Percentiles rank a stretch among this genome's conserved stretches.
These are phyloP conservation scores for Pollenia labialis DNA, from an alignment of 2,888 invertebrate genomes.

Conservation along the genomic window DNA sequence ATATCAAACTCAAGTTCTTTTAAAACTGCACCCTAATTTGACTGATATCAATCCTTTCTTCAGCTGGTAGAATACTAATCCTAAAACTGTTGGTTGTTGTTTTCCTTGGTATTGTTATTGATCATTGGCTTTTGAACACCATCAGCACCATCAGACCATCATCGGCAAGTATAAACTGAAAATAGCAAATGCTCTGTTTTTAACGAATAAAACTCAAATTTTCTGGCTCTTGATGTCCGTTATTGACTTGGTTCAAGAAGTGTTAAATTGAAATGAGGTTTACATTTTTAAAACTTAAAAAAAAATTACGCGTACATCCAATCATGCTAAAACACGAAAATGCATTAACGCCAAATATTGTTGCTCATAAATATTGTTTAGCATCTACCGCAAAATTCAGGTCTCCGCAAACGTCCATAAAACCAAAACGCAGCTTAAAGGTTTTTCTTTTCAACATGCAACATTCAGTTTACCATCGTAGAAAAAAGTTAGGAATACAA, in stretches of 20 bases:
- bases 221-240: slow-evolving; percentile 50
- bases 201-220: slow-evolving; percentile 9
- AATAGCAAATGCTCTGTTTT: slow-evolving; percentile 9
- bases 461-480: not conserved
- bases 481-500: slow-evolving; percentile 43
- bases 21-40: not conserved
- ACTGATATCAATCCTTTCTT: not conserved
- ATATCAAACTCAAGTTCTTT: too few species aligned
- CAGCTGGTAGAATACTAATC: not conserved
- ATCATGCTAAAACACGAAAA: slow-evolving; percentile 83
- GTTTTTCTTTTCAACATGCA: slow-evolving; percentile 41
- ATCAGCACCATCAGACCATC: slow-evolving; percentile 49
- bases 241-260: slow-evolving; percentile 69
- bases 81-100: slow-evolving; percentile 55
- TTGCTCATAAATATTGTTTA: slow-evolving; percentile 83
- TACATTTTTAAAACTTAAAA: slow-evolving; percentile 61
- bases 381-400: slow-evolving; percentile 45
- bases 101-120: slow-evolving; percentile 27
- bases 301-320: slow-evolving; percentile 78
- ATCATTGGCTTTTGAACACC: slow-evolving; percentile 52
- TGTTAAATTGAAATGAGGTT: slow-evolving; percentile 70
- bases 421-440: slow-evolving; percentile 46
- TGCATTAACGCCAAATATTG: slow-evolving; percentile 84
- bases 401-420: not conserved
- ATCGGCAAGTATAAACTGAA: slow-evolving; percentile 12